These are phyloP conservation scores for Notocelia uddmanniana DNA, from an alignment of 2,888 invertebrate genomes.

Conservation along the genomic window DNA sequence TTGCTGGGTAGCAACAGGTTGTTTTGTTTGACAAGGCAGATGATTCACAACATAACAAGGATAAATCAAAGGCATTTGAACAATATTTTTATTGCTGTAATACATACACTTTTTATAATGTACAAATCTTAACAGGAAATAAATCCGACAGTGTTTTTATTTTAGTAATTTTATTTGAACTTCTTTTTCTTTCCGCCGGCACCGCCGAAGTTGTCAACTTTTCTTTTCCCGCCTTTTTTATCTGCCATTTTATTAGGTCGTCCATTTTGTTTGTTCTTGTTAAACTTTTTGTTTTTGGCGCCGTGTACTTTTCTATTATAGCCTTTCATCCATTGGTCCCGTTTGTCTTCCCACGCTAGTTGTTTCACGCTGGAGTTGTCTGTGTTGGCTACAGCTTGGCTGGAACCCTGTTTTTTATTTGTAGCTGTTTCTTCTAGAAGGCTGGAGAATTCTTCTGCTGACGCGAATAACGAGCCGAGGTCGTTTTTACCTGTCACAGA, in stretches of 20 bases:
- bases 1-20: slow-evolving; percentile 35
- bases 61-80: slow-evolving; percentile 17
- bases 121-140: slow-evolving; percentile 8
- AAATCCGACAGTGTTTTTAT: slow-evolving; percentile 24
- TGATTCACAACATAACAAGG: slow-evolving; percentile 23
- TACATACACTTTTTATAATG: slow-evolving; percentile 4
- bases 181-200: slow-evolving; percentile 73
- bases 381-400: slow-evolving; percentile 89
- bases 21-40: slow-evolving; percentile 26
- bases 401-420: slow-evolving; percentile 87
- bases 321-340: slow-evolving; percentile 87
- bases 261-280: slow-evolving; percentile 58
- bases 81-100: slow-evolving; percentile 29
- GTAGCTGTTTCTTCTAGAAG: slow-evolving; percentile 93
- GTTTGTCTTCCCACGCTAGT: slow-evolving; percentile 92
- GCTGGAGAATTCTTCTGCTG: slow-evolving; percentile 95
- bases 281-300: slow-evolving; percentile 59
- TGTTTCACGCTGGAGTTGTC: slow-evolving; percentile 93
- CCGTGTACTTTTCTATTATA: slow-evolving; percentile 80
- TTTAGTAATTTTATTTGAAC: slow-evolving; percentile 56
- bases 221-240: slow-evolving; percentile 67
- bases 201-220: slow-evolving; percentile 58
- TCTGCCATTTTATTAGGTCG: slow-evolving; percentile 56
- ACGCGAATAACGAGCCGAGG: slow-evolving; percentile 90
- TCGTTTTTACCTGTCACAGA: slow-evolving; percentile 75